phyloP scores from a whole-genome alignment of 2,113 vertebrate genomes.

The Grallaria varia region DNA sequence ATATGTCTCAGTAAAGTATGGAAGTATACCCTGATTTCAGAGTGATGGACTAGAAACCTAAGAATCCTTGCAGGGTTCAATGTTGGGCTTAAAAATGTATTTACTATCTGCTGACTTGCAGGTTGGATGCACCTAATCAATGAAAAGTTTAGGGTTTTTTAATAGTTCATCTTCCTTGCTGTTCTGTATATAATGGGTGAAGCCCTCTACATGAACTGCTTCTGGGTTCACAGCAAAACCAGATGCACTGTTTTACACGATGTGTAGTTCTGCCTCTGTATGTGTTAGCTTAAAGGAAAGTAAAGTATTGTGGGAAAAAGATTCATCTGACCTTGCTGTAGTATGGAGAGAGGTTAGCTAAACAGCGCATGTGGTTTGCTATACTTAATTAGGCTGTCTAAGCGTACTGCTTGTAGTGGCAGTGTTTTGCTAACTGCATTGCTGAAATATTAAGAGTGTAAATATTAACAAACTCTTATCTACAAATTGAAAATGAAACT shows the following conservation, averaged over 20 bases:
- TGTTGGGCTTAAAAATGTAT: neutral
- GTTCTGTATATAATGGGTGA: neutral
- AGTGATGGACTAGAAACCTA: neutral
- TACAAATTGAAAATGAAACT: neutral
- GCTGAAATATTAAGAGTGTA: neutral
- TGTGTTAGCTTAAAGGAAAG: neutral
- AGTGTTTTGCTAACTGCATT: neutral
- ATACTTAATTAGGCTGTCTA: neutral
- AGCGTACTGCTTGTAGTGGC: neutral
- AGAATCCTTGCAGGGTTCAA: neutral
- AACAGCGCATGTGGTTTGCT: neutral
- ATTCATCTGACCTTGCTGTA: neutral
- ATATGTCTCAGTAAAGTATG: neutral
- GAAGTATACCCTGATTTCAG: neutral
- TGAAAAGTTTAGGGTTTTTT: neutral
- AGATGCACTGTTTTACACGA: neutral
- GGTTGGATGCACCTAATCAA: fast-evolving
- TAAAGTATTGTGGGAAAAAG: neutral
- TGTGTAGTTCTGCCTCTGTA: neutral
- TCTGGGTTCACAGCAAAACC: neutral
- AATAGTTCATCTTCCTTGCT: neutral
- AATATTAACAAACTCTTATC: neutral
- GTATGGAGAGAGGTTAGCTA: neutral
- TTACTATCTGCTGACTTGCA: neutral
- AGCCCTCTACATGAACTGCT: neutral